Percentiles rank a stretch among this genome's conserved stretches.
Conservation (phyloP, 2,113 vertebrate species). For the Ariopsis seemanni region DNA sequence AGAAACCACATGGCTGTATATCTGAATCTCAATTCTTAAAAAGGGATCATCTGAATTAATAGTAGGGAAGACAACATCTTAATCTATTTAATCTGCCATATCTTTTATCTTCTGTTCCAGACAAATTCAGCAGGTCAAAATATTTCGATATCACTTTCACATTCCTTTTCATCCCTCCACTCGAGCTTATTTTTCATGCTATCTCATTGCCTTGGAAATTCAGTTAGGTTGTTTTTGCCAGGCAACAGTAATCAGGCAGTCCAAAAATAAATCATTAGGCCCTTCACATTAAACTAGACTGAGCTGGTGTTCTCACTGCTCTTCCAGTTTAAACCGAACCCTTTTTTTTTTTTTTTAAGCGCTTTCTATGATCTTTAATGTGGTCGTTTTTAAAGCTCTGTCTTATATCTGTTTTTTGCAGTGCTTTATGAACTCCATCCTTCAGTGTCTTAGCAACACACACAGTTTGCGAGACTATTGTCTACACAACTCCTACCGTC, state of each 20-base stretch:
- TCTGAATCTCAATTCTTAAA: neutral
- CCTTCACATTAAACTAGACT: slow-evolving; percentile 56
- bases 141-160: slow-evolving; percentile 43
- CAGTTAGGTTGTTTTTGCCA: slow-evolving; percentile 53
- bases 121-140: slow-evolving; percentile 23
- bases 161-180: slow-evolving; percentile 22
- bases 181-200: slow-evolving; percentile 49
- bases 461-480: slow-evolving; percentile 93
- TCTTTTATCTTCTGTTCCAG: neutral
- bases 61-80: neutral
- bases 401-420: slow-evolving; percentile 58
- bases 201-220: slow-evolving; percentile 39
- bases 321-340: neutral
- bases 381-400: slow-evolving; percentile 32
- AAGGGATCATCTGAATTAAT: neutral
- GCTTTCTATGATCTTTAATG: neutral
- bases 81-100: slow-evolving; percentile 18
- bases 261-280: slow-evolving; percentile 66
- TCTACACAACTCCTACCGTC: slow-evolving; percentile 87
- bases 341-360: neutral
- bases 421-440: slow-evolving; percentile 99
- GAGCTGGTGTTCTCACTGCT: slow-evolving; percentile 1
- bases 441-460: slow-evolving; percentile 99
- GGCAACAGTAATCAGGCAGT: slow-evolving; percentile 62
- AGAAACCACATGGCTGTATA: neutral